These are phyloP conservation scores for Leptinotarsa rubiginosa DNA, from an alignment of 2,888 invertebrate genomes.

Conservation along the genomic window DNA sequence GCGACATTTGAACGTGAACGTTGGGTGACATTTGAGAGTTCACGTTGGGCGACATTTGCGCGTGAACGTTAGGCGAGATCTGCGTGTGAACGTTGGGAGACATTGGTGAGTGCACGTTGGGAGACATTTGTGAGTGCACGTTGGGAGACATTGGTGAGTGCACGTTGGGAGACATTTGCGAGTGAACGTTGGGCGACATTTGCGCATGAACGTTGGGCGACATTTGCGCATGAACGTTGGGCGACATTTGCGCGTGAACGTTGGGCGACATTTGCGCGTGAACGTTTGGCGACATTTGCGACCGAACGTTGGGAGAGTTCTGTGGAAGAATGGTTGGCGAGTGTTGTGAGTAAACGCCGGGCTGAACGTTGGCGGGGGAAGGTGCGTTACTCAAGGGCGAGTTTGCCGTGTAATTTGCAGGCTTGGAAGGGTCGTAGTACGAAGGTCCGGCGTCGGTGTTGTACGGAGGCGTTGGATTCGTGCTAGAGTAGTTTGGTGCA, in stretches of 20 bases:
- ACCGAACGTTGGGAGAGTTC: slow-evolving; percentile 40
- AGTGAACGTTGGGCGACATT: slow-evolving; percentile 36
- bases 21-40: slow-evolving; percentile 40
- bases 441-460: slow-evolving; percentile 54
- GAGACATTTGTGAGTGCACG: slow-evolving; percentile 41
- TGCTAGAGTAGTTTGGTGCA: slow-evolving; percentile 63
- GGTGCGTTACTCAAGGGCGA: slow-evolving; percentile 60
- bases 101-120: slow-evolving; percentile 36
- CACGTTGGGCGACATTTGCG: slow-evolving; percentile 39
- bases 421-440: slow-evolving; percentile 74
- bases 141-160: slow-evolving; percentile 39
- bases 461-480: slow-evolving; percentile 67
- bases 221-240: slow-evolving; percentile 42
- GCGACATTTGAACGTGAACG: slow-evolving; percentile 30
- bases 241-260: slow-evolving; percentile 29
- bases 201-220: slow-evolving; percentile 20
- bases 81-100: slow-evolving; percentile 32
- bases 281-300: slow-evolving; percentile 40
- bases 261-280: slow-evolving; percentile 39
- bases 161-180: slow-evolving; percentile 32
- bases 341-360: slow-evolving; percentile 44
- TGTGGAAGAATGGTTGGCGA: slow-evolving; percentile 34
- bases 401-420: slow-evolving; percentile 61
- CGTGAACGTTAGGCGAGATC: slow-evolving; percentile 39
- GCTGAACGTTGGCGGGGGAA: slow-evolving; percentile 47